Evolutionary conservation across 2,113 vertebrate genomes (phyloP).

Genomic region (Ursus arctos): DNA sequence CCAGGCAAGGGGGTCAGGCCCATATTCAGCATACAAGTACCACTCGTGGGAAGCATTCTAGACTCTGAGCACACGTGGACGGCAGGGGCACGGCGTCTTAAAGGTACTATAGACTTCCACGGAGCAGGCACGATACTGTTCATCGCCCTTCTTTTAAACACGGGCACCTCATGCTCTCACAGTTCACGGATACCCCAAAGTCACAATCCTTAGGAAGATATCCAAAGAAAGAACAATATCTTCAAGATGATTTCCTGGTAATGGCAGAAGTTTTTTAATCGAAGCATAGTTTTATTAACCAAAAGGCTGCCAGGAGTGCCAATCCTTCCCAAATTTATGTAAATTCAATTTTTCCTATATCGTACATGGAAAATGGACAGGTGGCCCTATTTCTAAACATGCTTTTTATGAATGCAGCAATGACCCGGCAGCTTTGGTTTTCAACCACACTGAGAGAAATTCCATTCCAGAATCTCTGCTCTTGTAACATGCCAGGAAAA

Average conservation of each 20-base stretch:
- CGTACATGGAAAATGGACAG: no score
- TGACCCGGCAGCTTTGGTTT: neutral
- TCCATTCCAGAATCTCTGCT: neutral
- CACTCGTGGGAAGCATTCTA: rapidly evolving
- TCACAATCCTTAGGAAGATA: neutral
- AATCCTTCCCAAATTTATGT: neutral
- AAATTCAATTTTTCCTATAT: rapidly evolving
- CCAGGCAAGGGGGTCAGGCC: neutral
- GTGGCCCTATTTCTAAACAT: no score
- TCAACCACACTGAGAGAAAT: neutral
- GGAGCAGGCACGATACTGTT: neutral
- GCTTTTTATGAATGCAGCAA: neutral
- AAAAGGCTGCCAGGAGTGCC: neutral
- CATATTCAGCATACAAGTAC: rapidly evolving
- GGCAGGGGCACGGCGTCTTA: neutral
- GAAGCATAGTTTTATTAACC: neutral
- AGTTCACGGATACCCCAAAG: neutral
- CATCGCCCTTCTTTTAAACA: neutral
- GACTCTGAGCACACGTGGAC: neutral
- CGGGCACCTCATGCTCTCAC: rapidly evolving
- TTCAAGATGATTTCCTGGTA: neutral
- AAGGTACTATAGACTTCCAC: rapidly evolving
- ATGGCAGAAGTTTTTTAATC: neutral
- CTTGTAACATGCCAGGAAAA: neutral
- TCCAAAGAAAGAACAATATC: neutral